Percentiles rank a stretch among this genome's conserved stretches.
Conservation (phyloP, 2,888 invertebrate species). For the Endotricha flammealis region DNA sequence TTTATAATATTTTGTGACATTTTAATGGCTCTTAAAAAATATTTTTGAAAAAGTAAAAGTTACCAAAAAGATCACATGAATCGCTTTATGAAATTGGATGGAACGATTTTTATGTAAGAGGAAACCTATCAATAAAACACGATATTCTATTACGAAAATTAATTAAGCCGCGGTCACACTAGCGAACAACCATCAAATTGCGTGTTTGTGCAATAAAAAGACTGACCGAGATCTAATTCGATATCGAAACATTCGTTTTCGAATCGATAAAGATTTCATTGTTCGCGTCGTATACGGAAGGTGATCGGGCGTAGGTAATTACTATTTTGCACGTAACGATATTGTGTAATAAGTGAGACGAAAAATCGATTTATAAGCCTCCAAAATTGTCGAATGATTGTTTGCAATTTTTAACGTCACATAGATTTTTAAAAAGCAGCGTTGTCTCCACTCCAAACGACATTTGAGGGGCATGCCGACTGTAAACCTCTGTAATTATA, state of each 20-base stretch:
- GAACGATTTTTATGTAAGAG: slow-evolving; percentile 9
- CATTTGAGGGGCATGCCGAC: no score
- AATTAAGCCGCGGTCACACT: slow-evolving; percentile 15
- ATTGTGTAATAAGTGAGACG: slow-evolving; percentile 46
- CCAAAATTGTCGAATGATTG: no score
- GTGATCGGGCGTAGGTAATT: slow-evolving; percentile 54
- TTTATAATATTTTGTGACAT: no score
- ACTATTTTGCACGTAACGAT: slow-evolving; percentile 60
- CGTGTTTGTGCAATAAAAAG: slow-evolving; percentile 59
- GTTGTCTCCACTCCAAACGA: no score
- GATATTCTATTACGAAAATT: slow-evolving; percentile 20
- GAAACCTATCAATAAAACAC: slow-evolving; percentile 12
- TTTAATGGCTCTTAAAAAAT: no score
- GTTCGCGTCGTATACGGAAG: slow-evolving; percentile 65
- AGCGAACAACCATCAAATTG: slow-evolving; percentile 47
- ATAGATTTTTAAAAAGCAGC: no score
- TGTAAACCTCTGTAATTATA: no score
- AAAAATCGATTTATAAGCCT: slow-evolving; percentile 3
- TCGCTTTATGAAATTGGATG: slow-evolving; percentile 4
- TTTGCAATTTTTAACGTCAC: no score
- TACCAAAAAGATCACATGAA: no score
- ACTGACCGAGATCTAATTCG: slow-evolving; percentile 62
- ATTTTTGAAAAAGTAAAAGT: no score
- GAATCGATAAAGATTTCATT: slow-evolving; percentile 65
- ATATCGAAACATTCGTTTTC: slow-evolving; percentile 50